phyloP scores from a whole-genome alignment of 2,113 vertebrate genomes.

The Trematocara macrostoma region DNA sequence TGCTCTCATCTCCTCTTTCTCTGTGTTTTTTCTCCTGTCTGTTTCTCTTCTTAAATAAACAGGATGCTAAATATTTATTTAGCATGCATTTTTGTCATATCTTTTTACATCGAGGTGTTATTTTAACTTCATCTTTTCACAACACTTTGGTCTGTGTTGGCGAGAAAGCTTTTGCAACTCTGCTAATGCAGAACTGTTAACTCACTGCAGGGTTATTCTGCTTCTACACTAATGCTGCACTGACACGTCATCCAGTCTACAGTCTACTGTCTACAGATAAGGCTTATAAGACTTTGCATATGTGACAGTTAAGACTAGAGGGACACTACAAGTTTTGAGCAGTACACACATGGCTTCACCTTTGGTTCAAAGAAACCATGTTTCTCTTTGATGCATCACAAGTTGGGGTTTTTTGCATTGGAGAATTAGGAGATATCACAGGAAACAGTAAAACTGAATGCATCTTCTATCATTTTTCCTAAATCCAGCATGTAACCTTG shows the following conservation, averaged over 20 bases:
- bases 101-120: neutral
- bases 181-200: neutral
- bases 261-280: neutral
- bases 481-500: neutral
- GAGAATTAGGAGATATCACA: neutral
- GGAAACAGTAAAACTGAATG: neutral
- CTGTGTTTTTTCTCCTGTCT: neutral
- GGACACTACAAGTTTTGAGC: neutral
- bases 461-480: neutral
- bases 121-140: neutral
- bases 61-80: neutral
- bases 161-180: neutral
- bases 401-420: neutral
- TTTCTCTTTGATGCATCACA: neutral
- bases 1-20: neutral
- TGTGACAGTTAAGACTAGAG: neutral
- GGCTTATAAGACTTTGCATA: constrained; percentile 10
- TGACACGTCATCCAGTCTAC: neutral
- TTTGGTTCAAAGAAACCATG: neutral
- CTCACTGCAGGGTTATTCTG: neutral
- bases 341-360: neutral
- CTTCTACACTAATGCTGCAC: neutral
- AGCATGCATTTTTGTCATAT: neutral
- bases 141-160: neutral
- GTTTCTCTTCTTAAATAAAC: neutral